Base-by-base conservation (phyloP, 2,113 vertebrate genomes). In the Pitta sordida region DNA sequence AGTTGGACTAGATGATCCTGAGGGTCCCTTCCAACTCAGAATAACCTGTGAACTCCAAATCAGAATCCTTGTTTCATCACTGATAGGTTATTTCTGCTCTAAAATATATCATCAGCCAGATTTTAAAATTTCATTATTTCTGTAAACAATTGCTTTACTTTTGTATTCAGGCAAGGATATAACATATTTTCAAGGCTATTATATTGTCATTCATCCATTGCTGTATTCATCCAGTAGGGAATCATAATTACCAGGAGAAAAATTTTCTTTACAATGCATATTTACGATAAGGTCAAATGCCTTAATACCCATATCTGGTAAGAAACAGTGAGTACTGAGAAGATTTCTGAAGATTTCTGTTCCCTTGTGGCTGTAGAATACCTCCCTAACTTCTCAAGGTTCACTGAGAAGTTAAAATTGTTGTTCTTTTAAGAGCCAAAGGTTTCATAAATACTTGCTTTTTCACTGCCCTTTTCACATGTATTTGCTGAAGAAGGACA, bases 261-360 rank as follows among this genome's bases (percentile, higher is more conserved):
- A 11, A 62, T 69, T 82, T 92, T 90, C 39, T 65, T 94, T 58
- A 58, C 10, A 44, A 49, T 27, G n/a, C 17, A 12, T 36, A 48
- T 56, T 69, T 86, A 46, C 17, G 34, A 10, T 30, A 19, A 82
- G 32, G 19, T 55, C n/a, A 29, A 43, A 55, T n/a, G 39, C 48
- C 29, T 69, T 63, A 43, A 73, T n/a, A 74, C 7, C 5, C 15
- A 44, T 5, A 6, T 24, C 15, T 17, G 67, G 18, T 67, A 90
- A 48, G 39, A 94, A 76, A 69, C 23, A 12, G 3, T 9, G 6
- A 76, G 26, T 49, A 91, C 26, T 36, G 43, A 59, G 21, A 88
- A 78, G 39, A 64, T 69, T 90, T 90, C 46, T 85, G 49, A 83
- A 94, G 26, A 77, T 21, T 11, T 43, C 49, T 76, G 43, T 91